phyloP scores from a whole-genome alignment of 2,888 invertebrate genomes.

The Hoplodrina blanda region DNA sequence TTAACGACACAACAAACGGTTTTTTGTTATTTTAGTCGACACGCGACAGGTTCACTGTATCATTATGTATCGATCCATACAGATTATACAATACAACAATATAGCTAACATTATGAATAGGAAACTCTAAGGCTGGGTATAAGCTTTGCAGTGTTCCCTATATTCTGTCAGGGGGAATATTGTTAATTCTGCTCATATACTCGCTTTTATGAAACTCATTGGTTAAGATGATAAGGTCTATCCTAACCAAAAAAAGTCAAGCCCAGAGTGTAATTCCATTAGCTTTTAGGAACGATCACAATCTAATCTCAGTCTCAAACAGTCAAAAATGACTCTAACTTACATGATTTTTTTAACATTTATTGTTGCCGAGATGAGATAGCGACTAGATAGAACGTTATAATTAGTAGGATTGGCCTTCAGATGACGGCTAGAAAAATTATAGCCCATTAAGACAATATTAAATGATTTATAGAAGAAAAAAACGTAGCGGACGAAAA shows the following conservation, averaged over 20 bases:
- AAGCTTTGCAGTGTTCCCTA: not conserved
- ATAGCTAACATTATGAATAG: not conserved
- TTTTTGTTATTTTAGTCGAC: conserved; percentile 43
- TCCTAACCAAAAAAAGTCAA: too few relatives aligned
- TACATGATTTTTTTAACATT: too few relatives aligned
- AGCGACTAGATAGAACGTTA: too few relatives aligned
- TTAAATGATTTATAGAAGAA: not conserved
- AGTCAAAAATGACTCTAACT: too few relatives aligned
- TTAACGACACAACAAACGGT: conserved; percentile 47
- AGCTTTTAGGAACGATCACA: too few relatives aligned
- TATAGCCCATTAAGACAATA: not conserved
- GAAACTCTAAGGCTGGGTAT: not conserved
- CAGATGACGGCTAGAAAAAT: not conserved
- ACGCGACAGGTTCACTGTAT: conserved; percentile 44
- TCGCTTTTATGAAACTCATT: not conserved
- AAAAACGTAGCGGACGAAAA: not conserved
- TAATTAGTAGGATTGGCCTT: too few relatives aligned
- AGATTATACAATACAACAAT: conserved; percentile 2
- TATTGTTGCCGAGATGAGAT: too few relatives aligned
- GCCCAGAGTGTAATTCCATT: too few relatives aligned
- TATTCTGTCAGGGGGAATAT: not conserved
- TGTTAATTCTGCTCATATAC: not conserved
- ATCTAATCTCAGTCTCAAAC: too few relatives aligned
- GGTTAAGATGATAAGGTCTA: not conserved
- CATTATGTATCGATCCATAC: conserved; percentile 34